phyloP scores from a whole-genome alignment of 2,888 invertebrate species.

The Lithophane leautieri region DNA sequence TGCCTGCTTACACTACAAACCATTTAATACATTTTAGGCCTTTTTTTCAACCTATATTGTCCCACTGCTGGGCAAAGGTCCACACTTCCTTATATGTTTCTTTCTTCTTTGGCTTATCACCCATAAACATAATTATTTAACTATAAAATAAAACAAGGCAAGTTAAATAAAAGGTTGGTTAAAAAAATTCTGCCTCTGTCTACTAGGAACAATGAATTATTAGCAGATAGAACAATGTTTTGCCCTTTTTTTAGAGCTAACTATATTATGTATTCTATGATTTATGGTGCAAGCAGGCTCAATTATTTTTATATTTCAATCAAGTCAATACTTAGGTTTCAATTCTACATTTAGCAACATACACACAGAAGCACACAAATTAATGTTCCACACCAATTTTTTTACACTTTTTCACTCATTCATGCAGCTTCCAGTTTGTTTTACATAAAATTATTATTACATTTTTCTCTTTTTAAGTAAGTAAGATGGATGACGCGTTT shows the following conservation, averaged over 20 bases:
- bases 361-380: background rate
- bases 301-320: background rate
- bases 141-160: too few relatives aligned
- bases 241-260: too few relatives aligned
- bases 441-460: background rate
- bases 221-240: background rate
- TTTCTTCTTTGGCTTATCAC: background rate
- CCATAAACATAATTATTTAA: too few relatives aligned
- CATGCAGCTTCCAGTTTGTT: slow-evolving; percentile 21
- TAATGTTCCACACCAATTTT: background rate
- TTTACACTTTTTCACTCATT: background rate
- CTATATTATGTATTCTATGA: background rate
- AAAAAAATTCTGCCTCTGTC: background rate
- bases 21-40: background rate
- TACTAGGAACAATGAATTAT: background rate
- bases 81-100: background rate
- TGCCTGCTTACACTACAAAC: slow-evolving; percentile 11
- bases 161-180: too few relatives aligned
- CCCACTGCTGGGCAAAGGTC: background rate
- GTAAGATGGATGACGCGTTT: too few relatives aligned
- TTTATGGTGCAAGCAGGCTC: slow-evolving; percentile 11
- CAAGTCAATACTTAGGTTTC: background rate
- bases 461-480: background rate
- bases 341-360: slow-evolving; percentile 8
- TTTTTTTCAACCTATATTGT: background rate